Conservation (phyloP, 2,888 invertebrate species). For the Ectropis crepuscularia region DNA sequence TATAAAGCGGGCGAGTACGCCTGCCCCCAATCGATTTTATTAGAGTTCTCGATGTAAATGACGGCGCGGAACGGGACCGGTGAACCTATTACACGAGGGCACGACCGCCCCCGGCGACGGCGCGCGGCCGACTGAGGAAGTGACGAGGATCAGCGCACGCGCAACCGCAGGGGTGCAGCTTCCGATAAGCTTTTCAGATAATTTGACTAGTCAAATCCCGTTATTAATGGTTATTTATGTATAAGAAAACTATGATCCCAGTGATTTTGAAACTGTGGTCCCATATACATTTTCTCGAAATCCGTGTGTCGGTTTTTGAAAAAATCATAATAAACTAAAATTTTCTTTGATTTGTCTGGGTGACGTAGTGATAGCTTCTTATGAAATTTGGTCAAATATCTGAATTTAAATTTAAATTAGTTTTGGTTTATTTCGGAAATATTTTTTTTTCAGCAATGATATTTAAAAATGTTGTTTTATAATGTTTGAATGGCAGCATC, state of each 20-base stretch:
- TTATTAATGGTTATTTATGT: slow-evolving; percentile 13
- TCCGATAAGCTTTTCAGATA: slow-evolving; percentile 50
- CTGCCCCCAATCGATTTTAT: slow-evolving; percentile 49
- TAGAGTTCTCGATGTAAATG: slow-evolving; percentile 54
- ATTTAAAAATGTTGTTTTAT: background rate
- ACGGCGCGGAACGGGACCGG: slow-evolving; percentile 59
- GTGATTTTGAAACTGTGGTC: too few relatives aligned
- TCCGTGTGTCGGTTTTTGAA: too few relatives aligned
- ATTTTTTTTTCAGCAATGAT: background rate
- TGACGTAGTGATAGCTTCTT: too few relatives aligned
- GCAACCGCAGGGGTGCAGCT: slow-evolving; percentile 59
- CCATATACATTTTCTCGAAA: too few relatives aligned
- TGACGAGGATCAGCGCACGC: slow-evolving; percentile 55
- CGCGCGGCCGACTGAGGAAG: slow-evolving; percentile 73
- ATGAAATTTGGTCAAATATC: too few relatives aligned
- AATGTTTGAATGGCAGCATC: slow-evolving; percentile 27
- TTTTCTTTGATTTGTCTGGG: too few relatives aligned
- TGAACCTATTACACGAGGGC: slow-evolving; percentile 68
- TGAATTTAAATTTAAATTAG: too few relatives aligned
- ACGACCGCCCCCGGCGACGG: slow-evolving; percentile 73
- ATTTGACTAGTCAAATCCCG: slow-evolving; percentile 38
- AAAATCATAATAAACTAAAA: too few relatives aligned
- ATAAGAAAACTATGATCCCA: too few relatives aligned
- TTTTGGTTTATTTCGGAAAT: background rate
- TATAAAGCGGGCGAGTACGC: slow-evolving; percentile 36